Evolutionary conservation across 2,888 invertebrate genomes (phyloP).

Genomic region (Tridacna crocea): DNA sequence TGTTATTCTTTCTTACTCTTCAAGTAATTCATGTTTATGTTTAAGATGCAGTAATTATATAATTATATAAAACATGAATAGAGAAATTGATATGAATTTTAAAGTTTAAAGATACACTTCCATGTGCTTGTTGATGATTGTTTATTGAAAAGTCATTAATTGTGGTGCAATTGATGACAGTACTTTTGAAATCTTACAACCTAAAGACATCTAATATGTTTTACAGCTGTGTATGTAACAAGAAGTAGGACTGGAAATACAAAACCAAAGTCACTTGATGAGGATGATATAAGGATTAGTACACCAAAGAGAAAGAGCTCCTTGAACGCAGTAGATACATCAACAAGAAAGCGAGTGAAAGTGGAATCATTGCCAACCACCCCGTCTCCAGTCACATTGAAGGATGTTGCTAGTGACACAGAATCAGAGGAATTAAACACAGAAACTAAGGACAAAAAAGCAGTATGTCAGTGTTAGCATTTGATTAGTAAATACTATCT

Average conservation of each 20-base stretch:
- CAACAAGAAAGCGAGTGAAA: not conserved
- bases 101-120: too few species aligned
- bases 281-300: constrained; percentile 34
- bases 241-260: constrained; percentile 53
- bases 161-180: too few species aligned
- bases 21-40: too few species aligned
- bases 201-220: not conserved
- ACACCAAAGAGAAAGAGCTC: constrained; percentile 32
- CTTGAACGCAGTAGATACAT: not conserved
- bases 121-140: too few species aligned
- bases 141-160: too few species aligned
- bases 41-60: too few species aligned
- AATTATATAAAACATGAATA: too few species aligned
- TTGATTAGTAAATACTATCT: not conserved
- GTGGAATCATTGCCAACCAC: not conserved
- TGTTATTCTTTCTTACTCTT: too few species aligned
- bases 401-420: not conserved
- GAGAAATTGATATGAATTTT: too few species aligned
- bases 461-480: not conserved
- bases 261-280: constrained; percentile 55
- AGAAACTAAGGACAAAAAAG: constrained; percentile 18
- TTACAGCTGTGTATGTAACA: constrained; percentile 43
- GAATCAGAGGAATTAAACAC: not conserved
- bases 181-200: too few species aligned
- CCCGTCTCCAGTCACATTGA: not conserved